Evolutionary conservation across 2,888 invertebrate species (phyloP).

Genomic region (Catonia carolina): DNA sequence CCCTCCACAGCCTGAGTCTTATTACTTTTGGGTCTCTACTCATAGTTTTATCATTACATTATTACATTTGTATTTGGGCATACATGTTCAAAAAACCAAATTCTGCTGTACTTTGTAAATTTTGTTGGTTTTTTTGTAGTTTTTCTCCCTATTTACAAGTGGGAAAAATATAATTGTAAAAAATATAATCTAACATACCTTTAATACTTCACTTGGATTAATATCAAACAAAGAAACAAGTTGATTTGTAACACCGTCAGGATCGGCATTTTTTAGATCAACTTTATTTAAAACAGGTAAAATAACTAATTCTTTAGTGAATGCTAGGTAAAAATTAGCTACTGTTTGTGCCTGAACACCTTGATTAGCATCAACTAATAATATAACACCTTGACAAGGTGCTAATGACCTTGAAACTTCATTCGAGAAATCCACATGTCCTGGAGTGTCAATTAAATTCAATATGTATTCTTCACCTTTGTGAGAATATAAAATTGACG

Average conservation of each 20-base stretch:
- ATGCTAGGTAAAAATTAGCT: constrained; percentile 90
- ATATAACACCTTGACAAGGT: constrained; percentile 86
- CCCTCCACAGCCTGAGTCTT: no score
- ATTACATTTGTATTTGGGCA: no score
- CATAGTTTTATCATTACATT: no score
- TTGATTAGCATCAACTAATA: constrained; percentile 94
- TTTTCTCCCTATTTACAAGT: no score
- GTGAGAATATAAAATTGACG: constrained; percentile 72
- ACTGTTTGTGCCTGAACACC: constrained; percentile 96
- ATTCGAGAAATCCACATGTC: constrained; percentile 96
- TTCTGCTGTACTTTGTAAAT: no score
- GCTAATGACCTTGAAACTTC: constrained; percentile 88
- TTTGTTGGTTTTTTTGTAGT: no score
- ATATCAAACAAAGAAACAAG: constrained; percentile 76
- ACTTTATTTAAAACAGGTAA: constrained; percentile 96
- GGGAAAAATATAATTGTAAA: no score
- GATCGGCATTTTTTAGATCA: constrained; percentile 85
- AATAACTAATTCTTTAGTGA: constrained; percentile 68
- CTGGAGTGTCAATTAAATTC: constrained; percentile 96
- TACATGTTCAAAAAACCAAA: no score
- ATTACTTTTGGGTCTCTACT: no score
- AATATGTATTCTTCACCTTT: constrained; percentile 67
- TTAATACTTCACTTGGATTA: constrained; percentile 61
- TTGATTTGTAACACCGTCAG: constrained; percentile 73
- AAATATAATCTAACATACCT: constrained; percentile 45